A percentile compares a stretch with the other conserved stretches of the same genome.
Conservation (phyloP, 2,888 invertebrate species). For the Tinea pellionella region DNA sequence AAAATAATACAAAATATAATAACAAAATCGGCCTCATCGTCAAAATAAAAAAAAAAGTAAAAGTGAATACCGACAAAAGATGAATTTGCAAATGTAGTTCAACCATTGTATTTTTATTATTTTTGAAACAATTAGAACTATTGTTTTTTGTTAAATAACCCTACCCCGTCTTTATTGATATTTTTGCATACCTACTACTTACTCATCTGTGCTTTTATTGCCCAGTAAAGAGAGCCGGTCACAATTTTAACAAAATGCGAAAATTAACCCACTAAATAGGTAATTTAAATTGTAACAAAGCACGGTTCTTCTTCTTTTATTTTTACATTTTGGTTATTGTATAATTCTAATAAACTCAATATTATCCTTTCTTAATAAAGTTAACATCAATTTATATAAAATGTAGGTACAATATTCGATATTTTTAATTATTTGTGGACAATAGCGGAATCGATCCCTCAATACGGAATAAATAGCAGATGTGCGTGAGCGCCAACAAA, state of each 20-base stretch:
- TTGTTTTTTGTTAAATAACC: background rate
- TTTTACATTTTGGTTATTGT: no score
- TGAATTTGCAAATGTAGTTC: background rate
- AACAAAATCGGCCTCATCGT: background rate
- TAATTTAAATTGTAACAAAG: background rate
- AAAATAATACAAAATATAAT: no score
- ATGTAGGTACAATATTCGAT: background rate
- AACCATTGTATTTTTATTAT: background rate
- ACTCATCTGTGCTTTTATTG: background rate
- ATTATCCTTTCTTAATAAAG: no score
- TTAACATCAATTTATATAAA: no score
- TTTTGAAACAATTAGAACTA: background rate
- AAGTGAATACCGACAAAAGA: background rate
- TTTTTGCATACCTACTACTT: background rate
- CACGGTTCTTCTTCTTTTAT: no score
- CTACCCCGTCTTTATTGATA: background rate
- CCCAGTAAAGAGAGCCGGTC: background rate
- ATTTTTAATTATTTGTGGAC: slow-evolving; percentile 14
- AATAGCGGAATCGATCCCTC: slow-evolving; percentile 32
- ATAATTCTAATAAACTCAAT: no score
- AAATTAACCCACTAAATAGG: background rate
- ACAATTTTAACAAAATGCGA: background rate
- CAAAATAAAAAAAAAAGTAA: background rate
- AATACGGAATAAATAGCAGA: slow-evolving; percentile 45
- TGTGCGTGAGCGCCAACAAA: slow-evolving; percentile 50